Percentiles rank a stretch among this genome's conserved stretches.
Conservation (phyloP, 2,888 invertebrate species). For the Mimachlamys varia region DNA sequence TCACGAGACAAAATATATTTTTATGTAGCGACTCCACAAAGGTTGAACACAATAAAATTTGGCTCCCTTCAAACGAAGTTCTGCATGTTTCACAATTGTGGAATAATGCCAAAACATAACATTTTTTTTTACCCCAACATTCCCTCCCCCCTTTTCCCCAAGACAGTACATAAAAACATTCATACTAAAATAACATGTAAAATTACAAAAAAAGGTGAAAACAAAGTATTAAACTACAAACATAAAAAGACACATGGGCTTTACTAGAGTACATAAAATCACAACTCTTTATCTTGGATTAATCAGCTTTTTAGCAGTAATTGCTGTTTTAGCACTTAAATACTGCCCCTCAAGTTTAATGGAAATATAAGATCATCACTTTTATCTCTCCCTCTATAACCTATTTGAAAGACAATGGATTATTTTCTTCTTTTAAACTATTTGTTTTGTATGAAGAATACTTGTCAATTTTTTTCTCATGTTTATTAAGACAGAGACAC, state of each 20-base stretch:
- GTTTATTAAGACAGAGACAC: slow-evolving; percentile 25
- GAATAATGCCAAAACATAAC: slow-evolving; percentile 28
- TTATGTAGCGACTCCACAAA: slow-evolving; percentile 13
- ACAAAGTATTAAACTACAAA: slow-evolving; percentile 33
- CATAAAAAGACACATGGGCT: slow-evolving; percentile 34
- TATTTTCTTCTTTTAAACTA: slow-evolving; percentile 44
- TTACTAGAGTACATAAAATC: slow-evolving; percentile 28
- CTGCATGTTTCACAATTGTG: slow-evolving; percentile 26
- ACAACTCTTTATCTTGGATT: slow-evolving; percentile 16
- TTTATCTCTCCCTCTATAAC: not conserved
- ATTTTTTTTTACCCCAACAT: not conserved
- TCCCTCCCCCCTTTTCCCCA: not conserved
- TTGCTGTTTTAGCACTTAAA: slow-evolving; percentile 15
- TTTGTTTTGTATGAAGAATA: slow-evolving; percentile 38
- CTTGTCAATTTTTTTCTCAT: not conserved
- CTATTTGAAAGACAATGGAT: slow-evolving; percentile 52
- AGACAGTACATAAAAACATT: slow-evolving; percentile 20
- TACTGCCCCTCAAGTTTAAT: slow-evolving; percentile 4
- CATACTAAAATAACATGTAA: slow-evolving; percentile 26
- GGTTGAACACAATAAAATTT: slow-evolving; percentile 33
- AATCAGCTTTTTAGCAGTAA: slow-evolving; percentile 31
- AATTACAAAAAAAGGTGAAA: slow-evolving; percentile 32
- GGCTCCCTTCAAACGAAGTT: slow-evolving; percentile 32
- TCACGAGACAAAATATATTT: slow-evolving; percentile 4
- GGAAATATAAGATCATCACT: slow-evolving; percentile 34